Base-by-base conservation (phyloP, 2,888 invertebrate genomes). In the Hydriomena furcata region DNA sequence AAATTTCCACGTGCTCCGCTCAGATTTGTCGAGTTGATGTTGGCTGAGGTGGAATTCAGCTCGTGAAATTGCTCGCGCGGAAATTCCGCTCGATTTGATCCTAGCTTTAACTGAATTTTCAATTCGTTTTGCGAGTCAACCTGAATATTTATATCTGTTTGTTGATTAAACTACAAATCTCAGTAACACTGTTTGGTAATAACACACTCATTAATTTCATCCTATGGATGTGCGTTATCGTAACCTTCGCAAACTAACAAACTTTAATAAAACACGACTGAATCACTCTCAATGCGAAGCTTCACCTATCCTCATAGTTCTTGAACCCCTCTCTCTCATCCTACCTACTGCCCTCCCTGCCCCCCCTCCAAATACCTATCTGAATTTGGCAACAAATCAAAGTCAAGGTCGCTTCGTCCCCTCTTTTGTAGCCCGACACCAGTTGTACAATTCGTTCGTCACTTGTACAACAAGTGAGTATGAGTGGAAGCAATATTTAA, bases 381-480 rank as follows among this genome's bases (percentile, higher is more conserved):
- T 28, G 40, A 47, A 35, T 47, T 40, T 2, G 34, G 47, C 23
- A 35, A 35, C 35, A 40, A 41, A 47, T 41, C 35, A 41, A 47
- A 41, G 47, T 41, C 28, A 47, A 41, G 34, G 40, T 41, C 28
- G 17, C 27, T 23, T 13, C 21, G 8, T 35, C 21, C 28, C 27
- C n/a, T 27, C 25, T 13, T 25, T 21, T 23, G 24, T 36, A 24
- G 35, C 7, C 11, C 11, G 12, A 24, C 6, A 12, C 3, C 3
- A 24, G 24, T 20, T 0, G 7, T 24, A 23, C 2, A 3, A 24
- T 11, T 23, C 3, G 23, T 4, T 6, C 23, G 1, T 4, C 23
- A 23, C 7, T 23, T 23, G 5, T 23, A 6, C 7, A 6, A 17
- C 17, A n/a, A n/a, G n/a, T n/a, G n/a, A n/a, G n/a, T n/a, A n/a